Conservation (phyloP, 2,113 vertebrate genomes). For the Neoarius graeffei region DNA sequence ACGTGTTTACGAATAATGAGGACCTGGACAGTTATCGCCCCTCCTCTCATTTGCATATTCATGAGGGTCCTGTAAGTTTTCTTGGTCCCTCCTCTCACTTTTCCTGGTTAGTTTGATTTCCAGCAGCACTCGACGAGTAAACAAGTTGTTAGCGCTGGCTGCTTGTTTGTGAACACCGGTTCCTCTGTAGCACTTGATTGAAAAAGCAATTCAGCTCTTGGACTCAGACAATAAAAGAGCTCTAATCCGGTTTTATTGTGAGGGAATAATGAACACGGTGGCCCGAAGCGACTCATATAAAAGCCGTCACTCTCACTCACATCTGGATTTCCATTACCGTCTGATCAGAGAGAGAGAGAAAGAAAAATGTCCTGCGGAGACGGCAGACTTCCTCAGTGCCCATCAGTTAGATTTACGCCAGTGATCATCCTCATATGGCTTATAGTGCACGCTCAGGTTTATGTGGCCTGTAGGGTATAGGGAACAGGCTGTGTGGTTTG, state of each 20-base stretch:
- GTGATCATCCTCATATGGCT: not conserved
- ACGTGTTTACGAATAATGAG: not conserved
- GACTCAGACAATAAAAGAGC: slow-evolving; percentile 65
- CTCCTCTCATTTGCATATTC: not conserved
- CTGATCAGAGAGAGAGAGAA: not conserved
- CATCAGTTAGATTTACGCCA: not conserved
- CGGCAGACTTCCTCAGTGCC: not conserved
- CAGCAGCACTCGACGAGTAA: slow-evolving; percentile 28
- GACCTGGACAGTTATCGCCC: not conserved
- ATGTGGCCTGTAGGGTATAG: slow-evolving; percentile 2
- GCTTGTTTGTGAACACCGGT: slow-evolving; percentile 54
- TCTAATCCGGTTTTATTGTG: slow-evolving; percentile 71
- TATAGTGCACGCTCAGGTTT: not conserved
- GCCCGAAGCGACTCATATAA: slow-evolving; percentile 64
- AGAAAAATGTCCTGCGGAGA: not conserved
- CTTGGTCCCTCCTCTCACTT: not conserved
- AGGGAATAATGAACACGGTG: slow-evolving; percentile 70
- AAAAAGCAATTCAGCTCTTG: slow-evolving; percentile 62
- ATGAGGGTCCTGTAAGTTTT: not conserved
- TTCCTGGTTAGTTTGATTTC: slow-evolving; percentile 35
- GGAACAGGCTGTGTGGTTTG: not conserved
- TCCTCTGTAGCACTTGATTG: slow-evolving; percentile 56
- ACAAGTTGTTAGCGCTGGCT: slow-evolving; percentile 51
- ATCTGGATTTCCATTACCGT: slow-evolving; percentile 71
- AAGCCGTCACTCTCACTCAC: slow-evolving; percentile 49